Evolutionary conservation across 2,797 vertebrate genomes (phyloP).

Genomic region (Crocodylus rhombifer): DNA sequence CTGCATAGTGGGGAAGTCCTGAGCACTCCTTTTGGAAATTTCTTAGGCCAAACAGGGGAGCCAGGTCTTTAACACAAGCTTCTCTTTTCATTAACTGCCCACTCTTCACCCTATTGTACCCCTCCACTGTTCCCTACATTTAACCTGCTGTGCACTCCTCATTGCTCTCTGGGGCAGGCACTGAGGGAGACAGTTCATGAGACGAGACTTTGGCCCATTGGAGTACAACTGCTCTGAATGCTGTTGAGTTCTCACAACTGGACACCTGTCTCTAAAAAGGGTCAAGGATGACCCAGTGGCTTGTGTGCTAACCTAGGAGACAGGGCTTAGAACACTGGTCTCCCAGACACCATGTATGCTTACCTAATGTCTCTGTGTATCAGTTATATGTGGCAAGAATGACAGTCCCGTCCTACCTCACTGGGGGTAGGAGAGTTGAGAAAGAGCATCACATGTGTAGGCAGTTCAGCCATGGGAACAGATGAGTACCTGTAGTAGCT

Average conservation of each 20-base stretch:
- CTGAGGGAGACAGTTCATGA: not conserved
- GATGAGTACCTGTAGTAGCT: not conserved
- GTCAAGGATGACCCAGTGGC: no score
- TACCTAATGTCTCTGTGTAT: no score
- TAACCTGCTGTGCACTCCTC: not conserved
- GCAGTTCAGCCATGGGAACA: not conserved
- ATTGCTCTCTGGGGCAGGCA: not conserved
- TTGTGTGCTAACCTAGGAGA: no score
- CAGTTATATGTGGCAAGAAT: no score
- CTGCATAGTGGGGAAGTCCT: not conserved
- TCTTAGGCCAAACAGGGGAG: not conserved
- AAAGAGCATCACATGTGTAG: not conserved
- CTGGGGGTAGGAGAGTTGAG: fast-evolving
- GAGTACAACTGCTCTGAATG: not conserved
- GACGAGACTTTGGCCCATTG: not conserved
- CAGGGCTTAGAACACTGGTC: no score
- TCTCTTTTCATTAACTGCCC: not conserved
- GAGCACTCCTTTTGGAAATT: not conserved
- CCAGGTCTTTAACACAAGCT: not conserved
- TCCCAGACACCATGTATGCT: no score
- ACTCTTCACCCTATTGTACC: not conserved
- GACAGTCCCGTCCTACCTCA: not conserved
- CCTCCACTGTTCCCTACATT: not conserved
- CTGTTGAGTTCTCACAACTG: not conserved
- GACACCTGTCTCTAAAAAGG: not conserved